phyloP scores from a whole-genome alignment of 2,113 vertebrate species.

The Patagioenas fasciata region DNA sequence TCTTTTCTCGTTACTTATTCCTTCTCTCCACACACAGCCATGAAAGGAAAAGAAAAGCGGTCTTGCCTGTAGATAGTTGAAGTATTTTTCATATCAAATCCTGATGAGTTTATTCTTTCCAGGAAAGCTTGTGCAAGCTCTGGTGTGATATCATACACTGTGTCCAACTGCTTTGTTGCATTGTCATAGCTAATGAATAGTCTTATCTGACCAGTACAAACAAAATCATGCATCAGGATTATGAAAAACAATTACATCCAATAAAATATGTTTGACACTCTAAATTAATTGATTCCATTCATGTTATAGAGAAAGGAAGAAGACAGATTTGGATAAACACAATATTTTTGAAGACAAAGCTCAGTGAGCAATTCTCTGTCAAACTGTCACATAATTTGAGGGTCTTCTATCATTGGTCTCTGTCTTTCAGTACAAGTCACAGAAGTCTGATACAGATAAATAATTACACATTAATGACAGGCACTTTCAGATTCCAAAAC shows the following conservation, averaged over 20 bases:
- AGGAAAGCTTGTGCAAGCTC: constrained; percentile 76
- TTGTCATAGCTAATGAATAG: constrained; percentile 85
- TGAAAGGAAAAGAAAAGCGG: neutral
- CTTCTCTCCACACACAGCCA: neutral
- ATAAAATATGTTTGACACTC: neutral
- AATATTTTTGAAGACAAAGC: neutral
- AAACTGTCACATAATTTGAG: neutral
- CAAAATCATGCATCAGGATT: neutral
- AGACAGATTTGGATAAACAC: neutral
- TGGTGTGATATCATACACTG: constrained; percentile 78
- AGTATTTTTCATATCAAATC: constrained; percentile 79
- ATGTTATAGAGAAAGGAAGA: neutral
- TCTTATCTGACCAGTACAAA: constrained; percentile 68
- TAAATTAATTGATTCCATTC: neutral
- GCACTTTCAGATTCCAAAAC: neutral
- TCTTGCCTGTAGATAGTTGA: constrained; percentile 81
- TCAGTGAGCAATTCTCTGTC: neutral
- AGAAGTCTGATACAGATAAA: neutral
- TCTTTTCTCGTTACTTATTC: neutral
- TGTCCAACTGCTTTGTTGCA: constrained; percentile 83
- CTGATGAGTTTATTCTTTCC: constrained; percentile 73
- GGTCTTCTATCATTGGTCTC: neutral
- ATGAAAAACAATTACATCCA: neutral
- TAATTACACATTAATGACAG: neutral
- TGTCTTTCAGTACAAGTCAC: neutral